Conservation (phyloP, 2,113 vertebrate species). For the Myrmecobius fasciatus region DNA sequence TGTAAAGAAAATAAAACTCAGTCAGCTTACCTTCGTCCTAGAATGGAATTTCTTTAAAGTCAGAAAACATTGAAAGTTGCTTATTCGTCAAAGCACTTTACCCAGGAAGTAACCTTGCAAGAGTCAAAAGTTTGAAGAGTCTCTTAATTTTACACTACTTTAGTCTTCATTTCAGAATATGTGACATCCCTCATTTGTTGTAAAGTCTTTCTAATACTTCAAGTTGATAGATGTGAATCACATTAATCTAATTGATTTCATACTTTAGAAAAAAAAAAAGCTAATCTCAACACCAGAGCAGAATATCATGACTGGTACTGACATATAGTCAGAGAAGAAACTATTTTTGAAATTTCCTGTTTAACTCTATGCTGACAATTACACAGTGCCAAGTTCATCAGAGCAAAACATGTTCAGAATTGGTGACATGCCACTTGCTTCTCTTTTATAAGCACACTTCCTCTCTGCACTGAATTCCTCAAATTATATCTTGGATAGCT, state of each 20-base stretch:
- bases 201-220: background rate
- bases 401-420: background rate
- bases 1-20: background rate
- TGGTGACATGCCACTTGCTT: background rate
- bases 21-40: background rate
- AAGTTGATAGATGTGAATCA: background rate
- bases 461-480: background rate
- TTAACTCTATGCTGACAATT: background rate
- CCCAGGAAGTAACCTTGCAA: background rate
- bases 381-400: accelerated
- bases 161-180: background rate
- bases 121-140: background rate
- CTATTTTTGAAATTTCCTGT: constrained; percentile 64
- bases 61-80: background rate
- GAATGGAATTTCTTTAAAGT: background rate
- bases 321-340: background rate
- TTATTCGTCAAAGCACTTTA: background rate
- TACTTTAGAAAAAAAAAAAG: background rate
- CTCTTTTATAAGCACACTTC: background rate
- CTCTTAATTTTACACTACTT: background rate
- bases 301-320: background rate
- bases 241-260: background rate
- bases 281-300: background rate
- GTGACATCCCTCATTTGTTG: background rate
- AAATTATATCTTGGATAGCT: background rate